These are phyloP conservation scores for Drosophila azteca DNA, from an alignment of 1,140 invertebrate genomes.

Conservation along the genomic window DNA sequence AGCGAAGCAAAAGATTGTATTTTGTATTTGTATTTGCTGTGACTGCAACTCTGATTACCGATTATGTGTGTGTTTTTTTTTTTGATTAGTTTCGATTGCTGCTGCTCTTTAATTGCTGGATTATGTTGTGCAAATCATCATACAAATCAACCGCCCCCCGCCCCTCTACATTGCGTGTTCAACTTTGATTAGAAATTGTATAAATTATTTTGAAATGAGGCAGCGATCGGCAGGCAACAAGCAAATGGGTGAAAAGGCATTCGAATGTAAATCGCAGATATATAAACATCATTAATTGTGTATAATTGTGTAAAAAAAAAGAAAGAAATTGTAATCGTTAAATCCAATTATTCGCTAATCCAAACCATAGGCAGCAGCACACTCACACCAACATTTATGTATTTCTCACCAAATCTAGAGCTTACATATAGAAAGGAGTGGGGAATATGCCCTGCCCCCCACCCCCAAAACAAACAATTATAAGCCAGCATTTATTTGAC, in stretches of 20 bases:
- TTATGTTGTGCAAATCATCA: slow-evolving; percentile 46
- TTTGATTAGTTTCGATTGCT: slow-evolving; percentile 29
- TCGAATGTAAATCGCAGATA: slow-evolving; percentile 50
- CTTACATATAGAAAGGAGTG: slow-evolving; percentile 58
- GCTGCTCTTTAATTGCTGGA: slow-evolving; percentile 24
- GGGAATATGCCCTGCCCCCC: slow-evolving; percentile 17
- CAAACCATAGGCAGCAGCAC: slow-evolving; percentile 22
- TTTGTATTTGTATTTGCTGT: slow-evolving; percentile 35
- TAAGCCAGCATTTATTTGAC: slow-evolving; percentile 37
- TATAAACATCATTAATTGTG: slow-evolving; percentile 57
- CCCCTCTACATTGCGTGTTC: slow-evolving; percentile 30
- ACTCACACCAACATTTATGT: slow-evolving; percentile 54
- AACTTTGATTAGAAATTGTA: slow-evolving; percentile 30
- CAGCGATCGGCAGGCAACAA: slow-evolving; percentile 15
- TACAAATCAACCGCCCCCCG: not conserved
- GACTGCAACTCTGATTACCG: not conserved
- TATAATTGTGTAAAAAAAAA: slow-evolving; percentile 66
- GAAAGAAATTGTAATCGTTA: slow-evolving; percentile 51
- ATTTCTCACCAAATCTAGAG: slow-evolving; percentile 80
- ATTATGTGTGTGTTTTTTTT: slow-evolving; percentile 8
- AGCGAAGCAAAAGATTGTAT: slow-evolving; percentile 1
- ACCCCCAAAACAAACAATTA: slow-evolving; percentile 42
- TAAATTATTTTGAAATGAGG: slow-evolving; percentile 37
- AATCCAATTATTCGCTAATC: slow-evolving; percentile 51
- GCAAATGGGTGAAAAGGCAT: slow-evolving; percentile 31